Evolutionary conservation across 2,888 invertebrate genomes (phyloP).

Genomic region (Drosophila nigricruria): DNA sequence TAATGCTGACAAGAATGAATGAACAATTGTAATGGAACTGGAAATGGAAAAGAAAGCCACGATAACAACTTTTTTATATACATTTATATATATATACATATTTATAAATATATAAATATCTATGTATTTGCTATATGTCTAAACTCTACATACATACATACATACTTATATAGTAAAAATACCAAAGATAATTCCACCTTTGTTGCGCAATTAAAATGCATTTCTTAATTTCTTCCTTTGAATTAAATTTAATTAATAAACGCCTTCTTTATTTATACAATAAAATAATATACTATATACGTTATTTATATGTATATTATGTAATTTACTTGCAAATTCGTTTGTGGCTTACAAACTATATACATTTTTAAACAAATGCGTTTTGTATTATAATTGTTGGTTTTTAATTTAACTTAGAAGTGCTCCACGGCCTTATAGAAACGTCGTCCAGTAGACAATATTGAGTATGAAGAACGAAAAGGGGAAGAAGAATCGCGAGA

Average conservation of each 20-base stretch:
- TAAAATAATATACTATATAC: conserved; percentile 45
- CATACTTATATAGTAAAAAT: conserved; percentile 72
- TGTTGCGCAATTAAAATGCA: conserved; percentile 79
- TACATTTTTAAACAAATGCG: conserved; percentile 83
- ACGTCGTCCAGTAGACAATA: conserved; percentile 95
- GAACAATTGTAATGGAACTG: conserved; percentile 23
- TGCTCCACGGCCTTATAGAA: conserved; percentile 86
- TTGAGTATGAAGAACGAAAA: conserved; percentile 96
- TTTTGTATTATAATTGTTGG: conserved; percentile 54
- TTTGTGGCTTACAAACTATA: conserved; percentile 72
- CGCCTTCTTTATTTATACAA: conserved; percentile 73
- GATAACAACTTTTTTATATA: conserved; percentile 67
- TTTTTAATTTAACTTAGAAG: conserved; percentile 4
- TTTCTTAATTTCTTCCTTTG: conserved; percentile 74
- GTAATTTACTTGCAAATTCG: conserved; percentile 61
- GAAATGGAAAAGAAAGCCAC: conserved; percentile 35
- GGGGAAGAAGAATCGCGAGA: conserved; percentile 95
- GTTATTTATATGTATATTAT: conserved; percentile 51
- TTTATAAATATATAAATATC: conserved; percentile 7
- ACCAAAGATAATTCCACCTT: conserved; percentile 81
- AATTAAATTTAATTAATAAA: conserved; percentile 72
- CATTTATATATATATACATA: conserved; percentile 39
- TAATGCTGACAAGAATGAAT: conserved; percentile 43
- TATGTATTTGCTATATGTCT: conserved; percentile 23
- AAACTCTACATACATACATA: conserved; percentile 18